phyloP scores from a whole-genome alignment of 2,888 invertebrate genomes.

The Sminthurides aquaticus region DNA sequence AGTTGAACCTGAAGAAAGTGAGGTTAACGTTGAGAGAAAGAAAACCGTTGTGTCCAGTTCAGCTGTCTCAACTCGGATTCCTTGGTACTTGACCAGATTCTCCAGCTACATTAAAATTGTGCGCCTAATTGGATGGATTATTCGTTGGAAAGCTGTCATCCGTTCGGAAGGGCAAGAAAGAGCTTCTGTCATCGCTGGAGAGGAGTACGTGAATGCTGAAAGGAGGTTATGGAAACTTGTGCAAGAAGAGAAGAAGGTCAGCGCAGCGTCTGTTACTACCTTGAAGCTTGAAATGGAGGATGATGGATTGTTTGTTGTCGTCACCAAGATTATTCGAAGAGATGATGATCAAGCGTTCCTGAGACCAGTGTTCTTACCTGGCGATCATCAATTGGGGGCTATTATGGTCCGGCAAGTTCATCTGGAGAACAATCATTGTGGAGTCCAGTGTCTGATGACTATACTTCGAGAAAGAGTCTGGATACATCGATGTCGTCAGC shows the following conservation, averaged over 20 bases:
- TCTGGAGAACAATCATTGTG: not conserved
- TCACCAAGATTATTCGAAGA: not conserved
- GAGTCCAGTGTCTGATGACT: not conserved
- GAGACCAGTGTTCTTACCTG: not conserved
- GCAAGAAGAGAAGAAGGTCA: not conserved
- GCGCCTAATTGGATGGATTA: constrained; percentile 40
- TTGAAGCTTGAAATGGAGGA: not conserved
- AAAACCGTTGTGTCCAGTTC: constrained; percentile 1
- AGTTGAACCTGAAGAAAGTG: constrained; percentile 1
- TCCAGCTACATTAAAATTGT: constrained; percentile 38
- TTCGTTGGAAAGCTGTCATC: constrained; percentile 3
- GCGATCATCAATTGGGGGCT: not conserved
- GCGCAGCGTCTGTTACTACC: not conserved
- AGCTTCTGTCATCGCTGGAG: too few relatives aligned
- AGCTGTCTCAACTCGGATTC: not conserved
- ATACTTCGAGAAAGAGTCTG: constrained; percentile 5
- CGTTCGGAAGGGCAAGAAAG: not conserved
- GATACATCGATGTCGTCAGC: constrained; percentile 2
- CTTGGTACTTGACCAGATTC: constrained; percentile 23
- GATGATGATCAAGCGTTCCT: not conserved
- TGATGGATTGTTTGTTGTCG: not conserved
- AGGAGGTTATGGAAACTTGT: not conserved
- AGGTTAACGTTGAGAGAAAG: constrained; percentile 3
- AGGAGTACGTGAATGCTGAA: constrained; percentile 12
- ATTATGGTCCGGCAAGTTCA: not conserved